Conservation (phyloP, 2,888 invertebrate genomes). For the Caenorhabditis virilis region DNA sequence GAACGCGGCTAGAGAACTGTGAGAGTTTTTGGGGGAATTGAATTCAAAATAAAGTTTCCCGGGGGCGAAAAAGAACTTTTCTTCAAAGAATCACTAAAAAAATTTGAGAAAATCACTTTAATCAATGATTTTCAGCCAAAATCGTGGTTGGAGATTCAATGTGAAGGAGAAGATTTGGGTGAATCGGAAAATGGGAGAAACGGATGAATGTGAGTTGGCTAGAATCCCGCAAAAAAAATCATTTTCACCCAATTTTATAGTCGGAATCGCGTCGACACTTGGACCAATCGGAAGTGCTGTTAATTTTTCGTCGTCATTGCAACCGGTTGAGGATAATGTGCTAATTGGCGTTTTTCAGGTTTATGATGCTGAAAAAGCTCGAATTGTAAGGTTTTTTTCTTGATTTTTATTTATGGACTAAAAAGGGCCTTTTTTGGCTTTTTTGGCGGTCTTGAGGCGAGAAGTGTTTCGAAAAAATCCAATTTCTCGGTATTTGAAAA, state of each 20-base stretch:
- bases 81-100: background rate
- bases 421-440: too few relatives aligned
- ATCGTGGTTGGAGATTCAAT: conserved; percentile 30
- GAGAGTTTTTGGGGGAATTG: background rate
- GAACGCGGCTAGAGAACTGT: conserved; percentile 35
- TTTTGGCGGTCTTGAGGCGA: too few relatives aligned
- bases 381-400: conserved; percentile 14
- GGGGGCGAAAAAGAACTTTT: too few relatives aligned
- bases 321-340: too few relatives aligned
- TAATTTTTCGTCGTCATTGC: too few relatives aligned
- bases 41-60: too few relatives aligned
- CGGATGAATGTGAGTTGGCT: too few relatives aligned
- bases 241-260: background rate
- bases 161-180: conserved; percentile 21
- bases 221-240: background rate
- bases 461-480: too few relatives aligned
- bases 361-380: conserved; percentile 24
- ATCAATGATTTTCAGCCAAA: conserved; percentile 13
- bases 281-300: conserved; percentile 7
- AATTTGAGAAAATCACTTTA: background rate
- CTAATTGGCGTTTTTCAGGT: conserved; percentile 25
- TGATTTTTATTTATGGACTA: background rate
- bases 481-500: too few relatives aligned
- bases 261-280: background rate
- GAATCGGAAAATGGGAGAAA: background rate